phyloP scores from a whole-genome alignment of 2,888 invertebrate species.

The Platycheirus albimanus region DNA sequence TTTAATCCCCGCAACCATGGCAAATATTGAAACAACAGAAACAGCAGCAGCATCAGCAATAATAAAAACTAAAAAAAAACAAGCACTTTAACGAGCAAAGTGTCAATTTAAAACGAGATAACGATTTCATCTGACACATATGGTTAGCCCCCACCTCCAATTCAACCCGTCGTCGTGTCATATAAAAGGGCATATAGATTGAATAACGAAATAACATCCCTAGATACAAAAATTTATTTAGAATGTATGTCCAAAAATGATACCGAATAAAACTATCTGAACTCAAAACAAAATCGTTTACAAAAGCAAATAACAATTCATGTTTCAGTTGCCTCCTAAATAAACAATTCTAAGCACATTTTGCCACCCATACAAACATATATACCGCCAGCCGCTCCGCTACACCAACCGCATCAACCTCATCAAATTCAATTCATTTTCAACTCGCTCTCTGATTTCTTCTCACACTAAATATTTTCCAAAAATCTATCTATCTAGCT shows the following conservation, averaged over 20 bases:
- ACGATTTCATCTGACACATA: conserved; percentile 36
- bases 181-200: neutral
- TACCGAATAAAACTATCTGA: conserved; percentile 45
- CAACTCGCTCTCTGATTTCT: conserved; percentile 34
- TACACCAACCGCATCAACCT: conserved; percentile 40
- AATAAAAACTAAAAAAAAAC: neutral
- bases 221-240: neutral
- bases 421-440: conserved; percentile 69
- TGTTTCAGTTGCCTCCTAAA: conserved; percentile 44
- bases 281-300: conserved; percentile 58
- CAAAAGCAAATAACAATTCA: conserved; percentile 54
- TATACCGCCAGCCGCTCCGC: neutral
- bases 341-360: conserved; percentile 49
- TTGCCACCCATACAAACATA: neutral
- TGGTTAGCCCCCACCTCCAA: conserved; percentile 12
- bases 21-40: conserved; percentile 24
- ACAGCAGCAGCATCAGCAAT: neutral
- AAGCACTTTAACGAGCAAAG: conserved; percentile 29
- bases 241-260: conserved; percentile 1
- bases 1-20: neutral
- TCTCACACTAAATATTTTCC: conserved; percentile 55
- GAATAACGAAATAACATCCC: neutral
- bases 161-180: too few relatives aligned
- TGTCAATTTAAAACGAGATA: conserved; percentile 30
- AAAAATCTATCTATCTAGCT: conserved; percentile 38